A percentile compares a stretch with the other conserved stretches of the same genome.
These are phyloP conservation scores for Serripes groenlandicus DNA, from an alignment of 2,888 invertebrate species.

Conservation along the genomic window DNA sequence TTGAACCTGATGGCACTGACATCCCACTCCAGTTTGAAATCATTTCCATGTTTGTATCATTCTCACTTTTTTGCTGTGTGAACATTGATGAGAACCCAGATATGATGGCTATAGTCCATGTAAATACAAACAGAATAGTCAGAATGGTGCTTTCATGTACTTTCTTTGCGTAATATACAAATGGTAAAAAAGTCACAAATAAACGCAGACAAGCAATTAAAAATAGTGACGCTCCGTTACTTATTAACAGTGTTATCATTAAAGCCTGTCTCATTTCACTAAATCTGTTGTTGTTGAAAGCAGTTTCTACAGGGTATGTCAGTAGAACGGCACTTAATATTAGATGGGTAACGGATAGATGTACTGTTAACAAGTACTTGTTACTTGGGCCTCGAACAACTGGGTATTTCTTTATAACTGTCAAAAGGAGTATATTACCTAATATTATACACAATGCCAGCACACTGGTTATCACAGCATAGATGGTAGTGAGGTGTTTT, in stretches of 20 bases:
- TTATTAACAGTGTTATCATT: not conserved
- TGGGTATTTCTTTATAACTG: constrained; percentile 6
- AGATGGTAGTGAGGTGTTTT: constrained; percentile 6
- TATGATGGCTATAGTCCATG: not conserved
- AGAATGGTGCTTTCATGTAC: not conserved
- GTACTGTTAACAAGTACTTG: constrained; percentile 12
- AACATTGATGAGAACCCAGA: constrained; percentile 4
- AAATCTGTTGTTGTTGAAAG: not conserved
- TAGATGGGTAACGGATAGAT: not conserved
- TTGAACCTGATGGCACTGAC: not conserved
- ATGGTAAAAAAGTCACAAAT: constrained; percentile 6
- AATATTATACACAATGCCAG: not conserved
- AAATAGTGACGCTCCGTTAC: not conserved
- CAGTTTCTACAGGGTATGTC: constrained; percentile 5
- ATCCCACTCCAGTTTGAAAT: constrained; percentile 3
- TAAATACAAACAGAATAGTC: not conserved
- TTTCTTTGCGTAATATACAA: not conserved
- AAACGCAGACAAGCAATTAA: not conserved
- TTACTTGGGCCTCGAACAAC: constrained; percentile 8
- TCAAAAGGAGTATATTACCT: not conserved
- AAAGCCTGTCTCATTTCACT: constrained; percentile 7
- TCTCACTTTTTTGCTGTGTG: not conserved
- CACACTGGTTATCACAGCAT: not conserved
- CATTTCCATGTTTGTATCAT: not conserved
- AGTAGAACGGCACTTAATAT: not conserved